These are phyloP conservation scores for Hyles euphorbiae DNA, from an alignment of 1,140 invertebrate genomes.

Conservation along the genomic window DNA sequence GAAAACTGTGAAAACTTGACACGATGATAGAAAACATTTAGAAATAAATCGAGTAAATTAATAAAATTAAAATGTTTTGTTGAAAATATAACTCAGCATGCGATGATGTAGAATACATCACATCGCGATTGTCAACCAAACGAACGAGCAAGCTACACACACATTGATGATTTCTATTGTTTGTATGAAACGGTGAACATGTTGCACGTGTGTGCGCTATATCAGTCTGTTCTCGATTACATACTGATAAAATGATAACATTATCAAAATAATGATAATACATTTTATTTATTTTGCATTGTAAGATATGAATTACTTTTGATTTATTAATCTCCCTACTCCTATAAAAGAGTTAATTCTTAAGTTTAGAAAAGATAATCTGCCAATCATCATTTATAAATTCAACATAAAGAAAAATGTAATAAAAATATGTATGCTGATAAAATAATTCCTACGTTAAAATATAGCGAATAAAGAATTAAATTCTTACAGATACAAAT, in stretches of 20 bases:
- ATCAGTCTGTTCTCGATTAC: slow-evolving; percentile 51
- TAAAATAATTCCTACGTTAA: too few species aligned
- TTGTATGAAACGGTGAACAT: slow-evolving; percentile 60
- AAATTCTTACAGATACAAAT: too few species aligned
- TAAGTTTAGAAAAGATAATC: too few species aligned
- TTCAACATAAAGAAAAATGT: too few species aligned
- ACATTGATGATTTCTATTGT: slow-evolving; percentile 64
- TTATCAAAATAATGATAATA: slow-evolving; percentile 41
- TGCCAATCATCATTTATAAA: too few species aligned
- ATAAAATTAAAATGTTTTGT: slow-evolving; percentile 71
- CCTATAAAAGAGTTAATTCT: too few species aligned
- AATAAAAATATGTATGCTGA: too few species aligned
- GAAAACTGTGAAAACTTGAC: slow-evolving; percentile 65
- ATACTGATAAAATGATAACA: slow-evolving; percentile 69
- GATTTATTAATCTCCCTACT: too few species aligned
- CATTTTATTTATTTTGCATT: slow-evolving; percentile 1
- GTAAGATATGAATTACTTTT: background rate
- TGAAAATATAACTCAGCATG: slow-evolving; percentile 73
- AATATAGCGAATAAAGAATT: too few species aligned
- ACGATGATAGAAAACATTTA: slow-evolving; percentile 73
- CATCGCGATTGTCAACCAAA: slow-evolving; percentile 76
- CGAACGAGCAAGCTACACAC: slow-evolving; percentile 72
- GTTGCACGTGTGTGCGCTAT: slow-evolving; percentile 41
- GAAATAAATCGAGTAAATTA: slow-evolving; percentile 70
- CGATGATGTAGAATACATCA: slow-evolving; percentile 74